These are phyloP conservation scores for Anableps anableps DNA, from an alignment of 2,797 vertebrate genomes.

Conservation along the genomic window DNA sequence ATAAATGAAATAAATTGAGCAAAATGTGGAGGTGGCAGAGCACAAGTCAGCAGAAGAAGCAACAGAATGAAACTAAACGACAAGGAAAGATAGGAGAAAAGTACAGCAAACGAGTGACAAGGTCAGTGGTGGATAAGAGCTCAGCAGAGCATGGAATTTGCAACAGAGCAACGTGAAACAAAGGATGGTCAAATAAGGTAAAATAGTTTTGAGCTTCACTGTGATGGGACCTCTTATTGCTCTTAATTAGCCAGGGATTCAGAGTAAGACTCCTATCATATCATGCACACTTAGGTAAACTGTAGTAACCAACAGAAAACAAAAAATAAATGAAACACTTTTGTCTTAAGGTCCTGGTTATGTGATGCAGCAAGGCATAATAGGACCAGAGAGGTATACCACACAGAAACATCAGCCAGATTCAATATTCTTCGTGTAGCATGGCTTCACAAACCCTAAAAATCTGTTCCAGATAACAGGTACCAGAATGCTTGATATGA, in stretches of 20 bases:
- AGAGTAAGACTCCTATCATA: not conserved
- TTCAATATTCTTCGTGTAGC: not conserved
- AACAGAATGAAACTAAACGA: conserved; percentile 56
- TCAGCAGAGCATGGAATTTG: conserved; percentile 17
- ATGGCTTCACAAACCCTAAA: not conserved
- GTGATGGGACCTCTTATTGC: conserved; percentile 11
- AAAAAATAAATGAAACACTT: not conserved
- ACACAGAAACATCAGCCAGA: not conserved
- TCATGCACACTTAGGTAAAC: no score
- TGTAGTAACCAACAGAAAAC: not conserved
- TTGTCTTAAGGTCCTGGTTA: no score
- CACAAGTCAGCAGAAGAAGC: conserved; percentile 55
- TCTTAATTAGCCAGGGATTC: not conserved
- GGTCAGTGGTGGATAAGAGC: conserved; percentile 27
- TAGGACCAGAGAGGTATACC: no score
- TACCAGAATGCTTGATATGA: not conserved
- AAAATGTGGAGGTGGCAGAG: conserved; percentile 53
- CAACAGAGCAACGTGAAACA: conserved; percentile 13
- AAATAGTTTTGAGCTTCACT: not conserved
- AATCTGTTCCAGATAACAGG: not conserved
- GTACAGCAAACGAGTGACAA: conserved; percentile 55
- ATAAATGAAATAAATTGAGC: conserved; percentile 56
- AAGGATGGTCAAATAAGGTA: conserved; percentile 11
- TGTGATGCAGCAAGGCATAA: no score
- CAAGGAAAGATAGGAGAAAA: conserved; percentile 51